Evolutionary conservation across 1,140 invertebrate species (phyloP), one percentile per base, ranked within the genome.

Genomic region (Psix sp.): DNA sequence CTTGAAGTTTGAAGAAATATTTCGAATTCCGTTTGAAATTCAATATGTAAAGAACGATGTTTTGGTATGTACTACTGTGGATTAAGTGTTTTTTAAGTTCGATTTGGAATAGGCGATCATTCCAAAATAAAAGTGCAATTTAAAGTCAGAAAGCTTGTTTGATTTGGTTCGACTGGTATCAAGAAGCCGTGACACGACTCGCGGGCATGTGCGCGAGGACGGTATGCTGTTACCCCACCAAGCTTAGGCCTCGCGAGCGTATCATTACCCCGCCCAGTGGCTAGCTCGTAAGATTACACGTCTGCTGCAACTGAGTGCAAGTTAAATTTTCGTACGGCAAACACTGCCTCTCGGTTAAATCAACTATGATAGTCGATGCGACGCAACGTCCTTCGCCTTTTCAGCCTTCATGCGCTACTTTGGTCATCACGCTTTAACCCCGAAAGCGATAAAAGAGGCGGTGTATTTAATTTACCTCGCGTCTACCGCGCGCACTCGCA

Each of bases 191-290:
- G 74, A 77, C 74, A 77, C 60, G 71, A 59, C 74, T 70, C 59
- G 66, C 70, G 70, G 74, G 74, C 63, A 73, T 68, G 57, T 59
- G 54, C 74, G 65, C 65, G 49, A 60, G 74, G 45, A 68, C 68
- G 66, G 63, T 63, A 59, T 57, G 63, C 66, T 62, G 16, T 67
- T 75, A 74, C 74, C 76, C 77, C 78, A 75, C 76, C 77, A 72
- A 76, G 29, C 21, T 16, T 21, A 51, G 72, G 60, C 70, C 80
- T 80, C 75, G 74, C 56, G 78, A 80, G 80, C 81, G 80, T 86
- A 83, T 86, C 76, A 86, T 86, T 86, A 86, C 80, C 82, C 83
- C 84, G 84, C 83, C 84, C 82, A 86, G 84, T 85, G 84, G 83
- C 83, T 82, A 84, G 82, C 82, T 81, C 52, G 39, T 70, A 80